A percentile compares a stretch with the other conserved stretches of the same genome.
These are phyloP conservation scores for Pampusana beccarii DNA, from an alignment of 2,113 vertebrate genomes.

Conservation along the genomic window DNA sequence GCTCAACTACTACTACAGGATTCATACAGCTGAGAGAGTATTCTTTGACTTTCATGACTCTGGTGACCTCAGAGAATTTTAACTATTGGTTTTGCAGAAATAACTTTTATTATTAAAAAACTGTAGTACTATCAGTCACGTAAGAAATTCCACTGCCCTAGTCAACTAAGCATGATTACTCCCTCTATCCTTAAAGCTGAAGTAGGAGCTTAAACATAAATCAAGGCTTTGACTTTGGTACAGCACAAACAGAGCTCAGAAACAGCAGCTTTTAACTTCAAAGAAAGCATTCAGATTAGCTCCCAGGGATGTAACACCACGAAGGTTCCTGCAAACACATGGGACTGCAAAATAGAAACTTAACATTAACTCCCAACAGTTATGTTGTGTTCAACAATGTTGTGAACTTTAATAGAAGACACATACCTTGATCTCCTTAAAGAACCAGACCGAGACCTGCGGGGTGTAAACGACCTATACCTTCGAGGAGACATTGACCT, in stretches of 20 bases:
- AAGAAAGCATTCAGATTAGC: rapidly evolving
- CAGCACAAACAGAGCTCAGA: rapidly evolving
- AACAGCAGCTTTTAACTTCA: background rate
- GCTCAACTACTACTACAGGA: background rate
- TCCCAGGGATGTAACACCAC: rapidly evolving
- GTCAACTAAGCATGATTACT: rapidly evolving
- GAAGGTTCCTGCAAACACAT: rapidly evolving
- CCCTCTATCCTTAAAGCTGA: background rate
- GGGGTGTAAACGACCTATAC: conserved; percentile 80
- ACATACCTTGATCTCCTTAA: conserved; percentile 83
- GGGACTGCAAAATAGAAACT: rapidly evolving
- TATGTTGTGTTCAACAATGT: rapidly evolving
- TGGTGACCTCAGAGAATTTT: background rate
- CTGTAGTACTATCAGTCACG: rapidly evolving
- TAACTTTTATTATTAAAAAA: background rate
- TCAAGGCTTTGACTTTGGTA: rapidly evolving
- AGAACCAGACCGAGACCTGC: conserved; percentile 82
- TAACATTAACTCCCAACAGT: background rate
- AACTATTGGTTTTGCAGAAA: background rate
- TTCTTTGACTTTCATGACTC: background rate
- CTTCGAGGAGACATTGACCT: conserved; percentile 83
- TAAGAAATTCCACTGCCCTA: background rate
- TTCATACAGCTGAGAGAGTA: background rate
- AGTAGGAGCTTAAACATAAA: background rate
- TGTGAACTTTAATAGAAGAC: rapidly evolving